Conservation (phyloP, 2,888 invertebrate species). For the Agrotis clavis region DNA sequence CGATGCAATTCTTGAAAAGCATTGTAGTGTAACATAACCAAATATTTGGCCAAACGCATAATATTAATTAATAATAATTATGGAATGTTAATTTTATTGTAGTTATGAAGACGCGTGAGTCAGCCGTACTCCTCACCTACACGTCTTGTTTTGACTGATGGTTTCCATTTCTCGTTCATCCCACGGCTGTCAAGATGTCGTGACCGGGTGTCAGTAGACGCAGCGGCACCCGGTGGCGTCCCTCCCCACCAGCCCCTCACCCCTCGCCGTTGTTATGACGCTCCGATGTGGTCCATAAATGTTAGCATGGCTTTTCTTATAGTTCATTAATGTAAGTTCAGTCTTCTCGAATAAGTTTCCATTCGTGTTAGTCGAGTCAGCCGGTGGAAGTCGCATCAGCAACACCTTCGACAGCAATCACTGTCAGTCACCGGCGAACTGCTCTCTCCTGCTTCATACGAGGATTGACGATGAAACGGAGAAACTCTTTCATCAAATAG, state of each 20-base stretch:
- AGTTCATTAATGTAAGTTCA: constrained; percentile 28
- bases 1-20: neutral
- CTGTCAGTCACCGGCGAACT: neutral
- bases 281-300: constrained; percentile 19
- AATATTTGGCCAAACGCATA: constrained; percentile 37
- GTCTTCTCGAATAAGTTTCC: constrained; percentile 55
- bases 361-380: constrained; percentile 13
- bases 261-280: neutral
- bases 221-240: neutral
- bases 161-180: neutral
- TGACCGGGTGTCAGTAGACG: neutral
- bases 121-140: too few relatives aligned
- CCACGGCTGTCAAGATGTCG: neutral
- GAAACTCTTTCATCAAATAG: constrained; percentile 6
- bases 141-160: too few relatives aligned
- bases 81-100: neutral
- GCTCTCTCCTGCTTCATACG: neutral
- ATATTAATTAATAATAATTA: constrained; percentile 7
- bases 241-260: neutral
- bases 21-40: constrained; percentile 25
- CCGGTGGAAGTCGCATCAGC: neutral
- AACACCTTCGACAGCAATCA: neutral
- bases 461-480: neutral
- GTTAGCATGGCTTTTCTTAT: constrained; percentile 35
- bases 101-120: neutral